phyloP scores from a whole-genome alignment of 2,113 vertebrate genomes.

The Callocephalon fimbriatum region DNA sequence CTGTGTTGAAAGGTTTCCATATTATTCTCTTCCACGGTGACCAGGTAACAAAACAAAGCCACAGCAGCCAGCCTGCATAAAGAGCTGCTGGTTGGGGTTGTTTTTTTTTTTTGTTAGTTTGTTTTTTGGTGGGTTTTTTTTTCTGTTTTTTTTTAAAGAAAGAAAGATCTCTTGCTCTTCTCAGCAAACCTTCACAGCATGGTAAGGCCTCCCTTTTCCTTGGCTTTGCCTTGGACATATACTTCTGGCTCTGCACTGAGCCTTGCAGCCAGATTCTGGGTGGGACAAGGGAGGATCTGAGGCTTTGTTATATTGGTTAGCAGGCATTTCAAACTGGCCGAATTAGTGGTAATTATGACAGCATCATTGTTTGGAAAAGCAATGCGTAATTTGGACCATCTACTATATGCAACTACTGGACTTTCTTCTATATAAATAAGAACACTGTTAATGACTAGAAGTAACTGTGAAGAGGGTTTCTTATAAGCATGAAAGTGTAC shows the following conservation, averaged over 20 bases:
- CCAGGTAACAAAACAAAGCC: neutral
- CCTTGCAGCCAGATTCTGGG: neutral
- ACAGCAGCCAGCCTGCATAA: neutral
- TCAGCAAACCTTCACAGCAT: too few species aligned
- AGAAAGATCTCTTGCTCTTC: neutral
- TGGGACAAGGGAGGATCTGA: neutral
- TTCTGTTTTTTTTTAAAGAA: neutral
- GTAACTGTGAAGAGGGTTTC: neutral
- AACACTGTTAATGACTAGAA: neutral
- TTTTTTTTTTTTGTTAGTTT: too few species aligned
- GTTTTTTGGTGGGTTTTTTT: neutral
- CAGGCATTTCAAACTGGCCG: neutral
- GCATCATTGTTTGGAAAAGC: neutral
- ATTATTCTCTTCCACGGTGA: accelerated
- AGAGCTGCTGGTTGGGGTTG: too few species aligned
- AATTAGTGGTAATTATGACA: neutral
- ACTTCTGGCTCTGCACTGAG: neutral
- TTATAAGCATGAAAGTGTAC: accelerated
- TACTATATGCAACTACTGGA: neutral
- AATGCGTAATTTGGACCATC: neutral
- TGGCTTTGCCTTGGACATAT: neutral
- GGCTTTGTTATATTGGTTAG: neutral
- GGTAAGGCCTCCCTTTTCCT: neutral
- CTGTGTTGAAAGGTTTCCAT: neutral
- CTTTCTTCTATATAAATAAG: neutral